These are phyloP conservation scores for Anoncus sp. DNA, from an alignment of 2,888 invertebrate species.

Conservation along the genomic window DNA sequence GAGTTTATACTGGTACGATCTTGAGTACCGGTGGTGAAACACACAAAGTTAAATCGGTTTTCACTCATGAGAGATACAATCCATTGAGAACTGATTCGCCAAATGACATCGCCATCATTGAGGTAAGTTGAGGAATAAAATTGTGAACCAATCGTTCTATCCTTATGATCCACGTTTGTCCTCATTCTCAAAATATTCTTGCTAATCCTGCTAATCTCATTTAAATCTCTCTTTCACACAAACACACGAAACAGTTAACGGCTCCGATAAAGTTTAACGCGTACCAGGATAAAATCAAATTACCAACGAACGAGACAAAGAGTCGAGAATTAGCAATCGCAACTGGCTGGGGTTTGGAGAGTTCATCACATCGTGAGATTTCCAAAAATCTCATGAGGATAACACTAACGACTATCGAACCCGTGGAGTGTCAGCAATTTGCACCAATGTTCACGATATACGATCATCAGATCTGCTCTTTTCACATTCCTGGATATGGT, in stretches of 20 bases:
- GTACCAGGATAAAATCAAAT: background rate
- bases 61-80: background rate
- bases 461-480: slow-evolving; percentile 1
- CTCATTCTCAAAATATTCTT: no score
- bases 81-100: background rate
- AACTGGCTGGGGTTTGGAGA: slow-evolving; percentile 1
- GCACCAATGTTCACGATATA: background rate
- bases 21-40: background rate
- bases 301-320: background rate
- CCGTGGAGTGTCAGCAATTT: background rate
- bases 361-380: no score
- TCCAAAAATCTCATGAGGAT: background rate
- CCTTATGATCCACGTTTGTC: no score
- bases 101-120: slow-evolving; percentile 14
- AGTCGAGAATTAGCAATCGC: background rate
- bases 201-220: no score
- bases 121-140: slow-evolving; percentile 1
- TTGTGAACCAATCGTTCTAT: no score
- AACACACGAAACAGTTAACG: background rate
- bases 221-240: no score
- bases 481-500: background rate
- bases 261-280: background rate
- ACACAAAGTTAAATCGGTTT: background rate
- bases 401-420: background rate
- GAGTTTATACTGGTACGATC: background rate